Base-by-base conservation (phyloP, 2,113 vertebrate genomes). In the Microtus ochrogaster region DNA sequence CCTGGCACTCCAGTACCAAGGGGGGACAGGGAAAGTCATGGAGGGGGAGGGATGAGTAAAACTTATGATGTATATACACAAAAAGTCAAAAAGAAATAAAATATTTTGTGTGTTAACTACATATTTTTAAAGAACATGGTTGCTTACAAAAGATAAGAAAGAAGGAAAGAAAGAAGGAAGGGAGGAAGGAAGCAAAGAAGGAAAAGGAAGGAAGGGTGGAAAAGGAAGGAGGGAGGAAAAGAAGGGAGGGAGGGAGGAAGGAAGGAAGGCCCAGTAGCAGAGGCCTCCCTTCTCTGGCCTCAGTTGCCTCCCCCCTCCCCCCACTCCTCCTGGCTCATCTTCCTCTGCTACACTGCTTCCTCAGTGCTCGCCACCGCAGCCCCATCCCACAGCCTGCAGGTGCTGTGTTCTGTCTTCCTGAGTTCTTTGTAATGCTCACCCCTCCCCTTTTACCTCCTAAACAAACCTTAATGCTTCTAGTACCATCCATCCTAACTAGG, bases 231-330 rank as follows among this genome's bases (percentile, higher is more conserved):
- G 26, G 11, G 7, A 73, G 19, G 9, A 17, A 58, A 8, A 8
- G 17, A 22, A 1, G 0, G n/a, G 16, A 74, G 26, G 24, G 7
- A 24, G 7, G 8, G 2, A 41, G 16, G n/a, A 5, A 76, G 22
- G 74, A 17, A 78, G 6, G 47, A 41, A 12, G 28, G 36, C 76
- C 49, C n/a, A 21, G 11, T 14, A 12, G 21, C 39, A 68, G n/a
- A 81, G 55, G 3, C 3, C 11, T 22, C n/a, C 21, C 12, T n/a
- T 19, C 61, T 13, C 55, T 28, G 36, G 11, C 74, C 74, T 24
- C 11, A 0, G 11, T 26, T 68, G 2, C 63, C 10, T 73, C 22
- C 36, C 12, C n/a, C n/a, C 28, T 22, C 2, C 68, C n/a, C 65
- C 44, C 5, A 70, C 3, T 47, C 36, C 30, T 55, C 44, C 77